Conservation (phyloP, 2,888 invertebrate species). For the Acronicta alni region DNA sequence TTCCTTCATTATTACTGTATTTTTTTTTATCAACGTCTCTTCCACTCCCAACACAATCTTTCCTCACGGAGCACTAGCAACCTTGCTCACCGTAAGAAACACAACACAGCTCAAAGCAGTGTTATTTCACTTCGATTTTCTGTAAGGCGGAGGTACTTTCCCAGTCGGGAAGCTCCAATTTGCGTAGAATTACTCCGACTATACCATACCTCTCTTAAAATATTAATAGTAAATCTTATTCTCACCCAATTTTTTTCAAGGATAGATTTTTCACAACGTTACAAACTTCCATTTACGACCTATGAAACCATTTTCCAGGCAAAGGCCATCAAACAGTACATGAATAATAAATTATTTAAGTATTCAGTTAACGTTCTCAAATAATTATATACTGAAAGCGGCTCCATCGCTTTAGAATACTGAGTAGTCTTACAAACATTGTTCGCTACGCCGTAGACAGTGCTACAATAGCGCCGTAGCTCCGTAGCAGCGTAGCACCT, state of each 20-base stretch:
- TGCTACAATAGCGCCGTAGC: constrained; percentile 40
- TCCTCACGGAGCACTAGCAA: too few species aligned
- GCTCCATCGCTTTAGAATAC: constrained; percentile 44
- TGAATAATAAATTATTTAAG: constrained; percentile 38
- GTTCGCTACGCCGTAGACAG: constrained; percentile 39
- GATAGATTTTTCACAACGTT: background rate
- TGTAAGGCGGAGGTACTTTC: too few species aligned
- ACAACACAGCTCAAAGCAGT: too few species aligned
- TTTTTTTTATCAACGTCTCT: too few species aligned
- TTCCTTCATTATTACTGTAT: too few species aligned
- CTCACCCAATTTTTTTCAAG: background rate
- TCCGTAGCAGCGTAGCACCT: constrained; percentile 7
- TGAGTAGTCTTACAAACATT: constrained; percentile 40
- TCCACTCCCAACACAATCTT: too few species aligned
- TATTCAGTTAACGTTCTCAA: constrained; percentile 41
- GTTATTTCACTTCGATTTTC: too few species aligned
- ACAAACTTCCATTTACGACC: background rate
- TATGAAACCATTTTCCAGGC: constrained; percentile 6
- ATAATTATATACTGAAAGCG: constrained; percentile 47
- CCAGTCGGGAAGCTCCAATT: too few species aligned
- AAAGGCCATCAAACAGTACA: constrained; percentile 17
- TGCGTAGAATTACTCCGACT: too few species aligned
- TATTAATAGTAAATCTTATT: too few species aligned
- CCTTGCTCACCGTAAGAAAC: too few species aligned
- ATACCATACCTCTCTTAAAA: too few species aligned